Conservation (phyloP, 2,797 vertebrate species). For the Sphaeramia orbicularis region DNA sequence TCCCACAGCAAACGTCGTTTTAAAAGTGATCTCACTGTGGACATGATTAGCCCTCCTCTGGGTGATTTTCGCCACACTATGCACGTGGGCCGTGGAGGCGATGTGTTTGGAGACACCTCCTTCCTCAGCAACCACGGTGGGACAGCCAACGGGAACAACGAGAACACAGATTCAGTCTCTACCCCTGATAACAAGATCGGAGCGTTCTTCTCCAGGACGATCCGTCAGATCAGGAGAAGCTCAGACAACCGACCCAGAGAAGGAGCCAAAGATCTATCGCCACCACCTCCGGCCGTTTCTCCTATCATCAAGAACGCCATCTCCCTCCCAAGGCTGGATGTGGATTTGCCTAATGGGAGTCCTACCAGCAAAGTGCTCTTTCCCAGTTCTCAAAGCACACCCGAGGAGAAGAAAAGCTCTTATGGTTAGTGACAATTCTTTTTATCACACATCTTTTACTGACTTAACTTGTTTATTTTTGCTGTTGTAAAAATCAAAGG, state of each 20-base stretch:
- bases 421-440: conserved; percentile 85
- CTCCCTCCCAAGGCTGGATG: conserved; percentile 92
- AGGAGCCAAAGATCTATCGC: conserved; percentile 78
- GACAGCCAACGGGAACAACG: conserved; percentile 69
- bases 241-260: conserved; percentile 79
- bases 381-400: conserved; percentile 81
- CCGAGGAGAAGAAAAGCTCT: conserved; percentile 84
- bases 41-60: conserved; percentile 97
- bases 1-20: conserved; percentile 90
- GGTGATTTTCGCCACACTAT: conserved; percentile 98
- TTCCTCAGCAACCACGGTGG: conserved; percentile 97
- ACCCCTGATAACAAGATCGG: conserved; percentile 82
- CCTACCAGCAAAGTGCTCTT: conserved; percentile 85
- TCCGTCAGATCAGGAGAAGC: conserved; percentile 89
- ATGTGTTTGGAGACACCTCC: conserved; percentile 96
- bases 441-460: background rate
- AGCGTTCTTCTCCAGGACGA: conserved; percentile 90
- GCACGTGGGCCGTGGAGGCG: conserved; percentile 96
- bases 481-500: background rate
- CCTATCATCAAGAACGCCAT: conserved; percentile 98
- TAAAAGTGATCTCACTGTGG: conserved; percentile 89
- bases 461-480: background rate
- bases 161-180: conserved; percentile 71
- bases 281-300: conserved; percentile 87
- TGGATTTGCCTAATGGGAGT: conserved; percentile 83